Percentiles rank a stretch among this genome's conserved stretches.
These are phyloP conservation scores for Eulemur macaco DNA, from an alignment of 2,113 vertebrate genomes.

Conservation along the genomic window DNA sequence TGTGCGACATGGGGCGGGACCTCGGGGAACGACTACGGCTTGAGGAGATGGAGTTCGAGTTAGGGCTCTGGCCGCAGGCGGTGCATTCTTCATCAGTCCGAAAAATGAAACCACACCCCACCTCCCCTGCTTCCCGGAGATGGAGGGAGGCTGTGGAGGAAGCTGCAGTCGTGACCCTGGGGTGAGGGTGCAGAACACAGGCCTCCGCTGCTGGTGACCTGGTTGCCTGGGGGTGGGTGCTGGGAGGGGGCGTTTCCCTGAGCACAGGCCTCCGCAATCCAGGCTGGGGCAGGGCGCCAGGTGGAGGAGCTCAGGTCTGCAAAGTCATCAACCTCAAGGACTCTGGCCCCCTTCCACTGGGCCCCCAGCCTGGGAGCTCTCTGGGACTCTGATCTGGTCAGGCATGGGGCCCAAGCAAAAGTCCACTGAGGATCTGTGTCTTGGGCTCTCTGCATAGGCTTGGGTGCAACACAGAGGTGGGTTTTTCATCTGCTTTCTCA, in stretches of 20 bases:
- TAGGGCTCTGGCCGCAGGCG: neutral
- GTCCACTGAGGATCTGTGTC: neutral
- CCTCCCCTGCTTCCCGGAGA: fast-evolving
- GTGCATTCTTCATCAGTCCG: neutral
- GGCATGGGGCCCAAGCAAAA: neutral
- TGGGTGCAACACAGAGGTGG: neutral
- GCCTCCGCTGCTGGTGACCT: neutral
- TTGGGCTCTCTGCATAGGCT: neutral
- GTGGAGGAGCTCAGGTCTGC: neutral
- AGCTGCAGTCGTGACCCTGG: neutral
- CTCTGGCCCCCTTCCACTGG: neutral
- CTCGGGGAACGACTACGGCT: neutral
- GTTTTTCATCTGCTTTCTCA: neutral
- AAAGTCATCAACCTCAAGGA: neutral
- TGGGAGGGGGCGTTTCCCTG: neutral
- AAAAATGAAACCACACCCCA: neutral
- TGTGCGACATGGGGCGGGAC: neutral
- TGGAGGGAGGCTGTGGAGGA: neutral
- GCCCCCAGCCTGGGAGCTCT: neutral
- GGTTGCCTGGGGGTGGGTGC: neutral
- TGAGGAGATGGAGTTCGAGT: neutral
- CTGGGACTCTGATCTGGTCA: neutral
- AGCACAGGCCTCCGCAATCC: neutral
- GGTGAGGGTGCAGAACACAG: neutral
- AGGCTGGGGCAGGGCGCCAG: neutral